A percentile compares a stretch with the other conserved stretches of the same genome.
These are phyloP conservation scores for Caenorhabditis japonica DNA, from an alignment of 2,888 invertebrate species.

Conservation along the genomic window DNA sequence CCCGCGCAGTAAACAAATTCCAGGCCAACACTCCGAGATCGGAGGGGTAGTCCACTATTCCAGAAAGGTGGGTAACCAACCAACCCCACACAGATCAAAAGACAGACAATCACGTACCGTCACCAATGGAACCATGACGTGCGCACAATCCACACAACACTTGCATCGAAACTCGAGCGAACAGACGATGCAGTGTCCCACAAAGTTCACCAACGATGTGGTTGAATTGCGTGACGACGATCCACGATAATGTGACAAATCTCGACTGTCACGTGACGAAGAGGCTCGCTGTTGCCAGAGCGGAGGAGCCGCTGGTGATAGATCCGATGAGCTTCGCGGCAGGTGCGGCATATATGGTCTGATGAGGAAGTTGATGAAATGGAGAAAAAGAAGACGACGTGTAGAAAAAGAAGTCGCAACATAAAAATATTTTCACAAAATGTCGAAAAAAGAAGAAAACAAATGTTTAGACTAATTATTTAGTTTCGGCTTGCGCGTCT, in stretches of 20 bases:
- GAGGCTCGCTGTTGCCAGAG: conserved; percentile 32
- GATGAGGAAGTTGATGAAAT: not conserved
- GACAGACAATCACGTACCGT: conserved; percentile 50
- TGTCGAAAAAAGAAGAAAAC: not conserved
- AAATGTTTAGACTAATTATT: not conserved
- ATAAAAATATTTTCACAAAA: too few relatives aligned
- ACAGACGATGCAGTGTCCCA: conserved; percentile 63
- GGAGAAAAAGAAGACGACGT: not conserved
- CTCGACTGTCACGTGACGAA: conserved; percentile 43
- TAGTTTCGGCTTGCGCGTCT: too few relatives aligned
- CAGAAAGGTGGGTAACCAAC: too few relatives aligned
- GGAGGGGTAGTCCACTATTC: too few relatives aligned
- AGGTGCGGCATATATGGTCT: conserved; percentile 16
- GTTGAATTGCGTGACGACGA: conserved; percentile 49
- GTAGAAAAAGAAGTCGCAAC: not conserved
- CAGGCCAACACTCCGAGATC: too few relatives aligned
- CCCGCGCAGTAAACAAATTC: too few relatives aligned
- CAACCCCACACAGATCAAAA: not conserved
- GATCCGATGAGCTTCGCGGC: conserved; percentile 57
- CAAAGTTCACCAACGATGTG: conserved; percentile 57
- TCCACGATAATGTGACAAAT: conserved; percentile 42
- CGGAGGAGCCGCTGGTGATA: conserved; percentile 22
- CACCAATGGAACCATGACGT: conserved; percentile 58
- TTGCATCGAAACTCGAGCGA: conserved; percentile 64
- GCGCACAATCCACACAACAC: conserved; percentile 65